Evolutionary conservation across 35 echinoderm and acorn worm genomes (phyloP).

Genomic region (Ophioderma brevispina): DNA sequence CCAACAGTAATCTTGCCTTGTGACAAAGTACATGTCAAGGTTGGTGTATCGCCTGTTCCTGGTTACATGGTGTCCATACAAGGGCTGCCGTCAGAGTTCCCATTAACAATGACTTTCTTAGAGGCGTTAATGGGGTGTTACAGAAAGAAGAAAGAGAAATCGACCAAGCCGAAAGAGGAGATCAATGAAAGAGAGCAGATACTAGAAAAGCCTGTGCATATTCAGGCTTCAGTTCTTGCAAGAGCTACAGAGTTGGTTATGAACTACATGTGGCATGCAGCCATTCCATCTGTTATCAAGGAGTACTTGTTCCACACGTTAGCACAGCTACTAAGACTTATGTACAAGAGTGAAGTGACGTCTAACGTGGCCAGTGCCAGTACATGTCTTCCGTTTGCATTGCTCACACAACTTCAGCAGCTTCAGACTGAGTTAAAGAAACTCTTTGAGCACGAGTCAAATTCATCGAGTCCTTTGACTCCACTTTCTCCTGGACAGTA

Average conservation of each 20-base stretch:
- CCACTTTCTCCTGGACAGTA: constrained; percentile 59
- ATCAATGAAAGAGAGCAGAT: constrained; percentile 59
- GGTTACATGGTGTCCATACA: constrained; percentile 51
- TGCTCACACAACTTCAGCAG: constrained; percentile 51
- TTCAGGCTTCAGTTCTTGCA: constrained; percentile 31
- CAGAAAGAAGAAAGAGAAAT: neutral
- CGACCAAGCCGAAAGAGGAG: constrained; percentile 23
- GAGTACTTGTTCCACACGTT: constrained; percentile 76
- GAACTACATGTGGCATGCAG: constrained; percentile 56
- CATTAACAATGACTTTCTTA: constrained; percentile 61
- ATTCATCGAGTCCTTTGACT: constrained; percentile 31
- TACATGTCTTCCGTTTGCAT: constrained; percentile 33
- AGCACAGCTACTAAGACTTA: constrained; percentile 62
- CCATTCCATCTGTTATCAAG: constrained; percentile 58
- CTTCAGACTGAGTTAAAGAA: constrained; percentile 47
- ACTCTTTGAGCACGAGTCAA: constrained; percentile 60
- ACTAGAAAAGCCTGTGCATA: constrained; percentile 37
- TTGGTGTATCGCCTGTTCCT: constrained; percentile 67
- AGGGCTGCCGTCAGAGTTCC: constrained; percentile 72
- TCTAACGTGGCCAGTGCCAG: constrained; percentile 42
- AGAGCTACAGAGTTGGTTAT: constrained; percentile 51
- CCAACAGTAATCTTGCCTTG: constrained; percentile 72
- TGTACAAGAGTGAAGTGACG: constrained; percentile 53
- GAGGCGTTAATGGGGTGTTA: constrained; percentile 59
- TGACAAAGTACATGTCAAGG: constrained; percentile 60